Evolutionary conservation across 1,140 invertebrate species (phyloP), one percentile per base, ranked within the genome.

Genomic region (Polypedilum pembai): DNA sequence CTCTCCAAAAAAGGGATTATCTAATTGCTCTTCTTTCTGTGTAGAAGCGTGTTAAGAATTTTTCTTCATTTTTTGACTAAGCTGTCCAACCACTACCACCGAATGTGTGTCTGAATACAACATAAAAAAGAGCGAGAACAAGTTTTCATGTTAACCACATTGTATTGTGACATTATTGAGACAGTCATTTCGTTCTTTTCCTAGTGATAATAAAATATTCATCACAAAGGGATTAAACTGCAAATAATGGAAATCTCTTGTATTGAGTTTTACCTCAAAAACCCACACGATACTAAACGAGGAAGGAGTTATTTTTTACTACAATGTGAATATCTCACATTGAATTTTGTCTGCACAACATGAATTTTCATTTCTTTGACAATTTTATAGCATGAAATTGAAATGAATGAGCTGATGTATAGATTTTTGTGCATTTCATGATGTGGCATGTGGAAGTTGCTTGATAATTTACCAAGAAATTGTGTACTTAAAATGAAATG

Each of bases 211-310:
- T 69, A 21, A 69, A 69, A 69, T 69, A 69, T 69, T 69, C 65
- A 69, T 69, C 20, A 69, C 65, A 69, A 69, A 69, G 20, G 65
- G 65, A 69, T 69, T 69, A 69, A 69, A 69, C 10, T 69, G 17
- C 65, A 69, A 69, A 69, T 69, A 69, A 69, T 69, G 65, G 65
- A 69, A 69, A 69, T 69, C 65, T 69, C 65, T 5, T 69, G 65
- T 69, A 69, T 69, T 21, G 20, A 69, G 17, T 69, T 69, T 69
- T 69, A 69, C 65, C 65, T 21, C 20, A 18, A 69, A 69, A 69
- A 69, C 65, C 65, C 65, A 33, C 24, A 33, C 24, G 24, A 33
- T 5, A 33, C 24, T 33, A 33, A 5, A 33, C 1, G 24, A 33
- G 24, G 2, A 33, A 33, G 24, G 24, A 33, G 24, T 33, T 33